Evolutionary conservation across 2,797 vertebrate species (phyloP).

Genomic region (Myotis pilosus): DNA sequence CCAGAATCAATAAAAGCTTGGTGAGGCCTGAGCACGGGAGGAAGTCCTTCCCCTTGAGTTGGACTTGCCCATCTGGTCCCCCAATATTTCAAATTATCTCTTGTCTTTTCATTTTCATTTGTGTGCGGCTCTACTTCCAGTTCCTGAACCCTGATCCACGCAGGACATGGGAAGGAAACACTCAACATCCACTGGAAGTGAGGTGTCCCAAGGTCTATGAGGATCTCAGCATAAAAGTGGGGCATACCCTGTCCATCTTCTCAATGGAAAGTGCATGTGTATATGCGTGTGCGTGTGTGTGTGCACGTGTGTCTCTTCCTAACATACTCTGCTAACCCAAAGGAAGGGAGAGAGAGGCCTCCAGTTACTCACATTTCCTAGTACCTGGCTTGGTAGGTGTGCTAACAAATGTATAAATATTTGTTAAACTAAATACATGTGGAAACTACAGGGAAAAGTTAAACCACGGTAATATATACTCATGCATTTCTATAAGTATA

Average conservation of each 20-base stretch:
- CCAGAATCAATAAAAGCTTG: too few species aligned
- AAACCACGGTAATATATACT: neutral
- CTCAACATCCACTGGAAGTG: neutral
- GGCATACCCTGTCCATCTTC: neutral
- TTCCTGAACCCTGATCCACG: too few species aligned
- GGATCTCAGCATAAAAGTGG: neutral
- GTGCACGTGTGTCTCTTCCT: neutral
- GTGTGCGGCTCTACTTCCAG: too few species aligned
- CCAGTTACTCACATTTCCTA: neutral
- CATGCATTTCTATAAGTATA: neutral
- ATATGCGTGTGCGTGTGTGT: rapidly evolving
- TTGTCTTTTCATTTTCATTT: too few species aligned
- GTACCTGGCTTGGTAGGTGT: neutral
- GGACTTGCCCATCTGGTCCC: too few species aligned
- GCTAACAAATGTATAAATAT: neutral
- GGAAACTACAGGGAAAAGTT: neutral
- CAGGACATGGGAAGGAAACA: too few species aligned
- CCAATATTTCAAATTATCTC: too few species aligned
- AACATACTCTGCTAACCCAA: neutral
- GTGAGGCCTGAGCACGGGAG: too few species aligned
- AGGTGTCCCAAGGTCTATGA: neutral
- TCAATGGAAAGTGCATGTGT: neutral
- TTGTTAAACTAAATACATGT: neutral
- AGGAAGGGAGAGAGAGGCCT: too few species aligned
- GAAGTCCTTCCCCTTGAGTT: too few species aligned